Conservation (phyloP, 2,113 vertebrate genomes). For the Trematocara macrostoma region DNA sequence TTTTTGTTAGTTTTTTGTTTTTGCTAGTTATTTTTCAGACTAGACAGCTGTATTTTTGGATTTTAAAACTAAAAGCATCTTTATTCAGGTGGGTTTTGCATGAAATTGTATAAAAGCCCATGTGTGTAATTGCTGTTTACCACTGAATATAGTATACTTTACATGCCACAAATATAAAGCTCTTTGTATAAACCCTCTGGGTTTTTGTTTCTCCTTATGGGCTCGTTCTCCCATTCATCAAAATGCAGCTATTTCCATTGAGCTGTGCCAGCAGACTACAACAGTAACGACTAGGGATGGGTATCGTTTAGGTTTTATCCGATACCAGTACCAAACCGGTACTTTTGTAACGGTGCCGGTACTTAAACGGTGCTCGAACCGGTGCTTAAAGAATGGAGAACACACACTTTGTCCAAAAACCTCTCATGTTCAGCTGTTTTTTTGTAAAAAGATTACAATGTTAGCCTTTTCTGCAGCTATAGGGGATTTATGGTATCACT, state of each 20-base stretch:
- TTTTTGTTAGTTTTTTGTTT: not conserved
- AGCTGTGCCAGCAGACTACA: not conserved
- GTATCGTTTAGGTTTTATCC: too few relatives aligned
- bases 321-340: too few relatives aligned
- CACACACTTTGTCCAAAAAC: too few relatives aligned
- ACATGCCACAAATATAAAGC: not conserved
- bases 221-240: not conserved
- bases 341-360: too few relatives aligned
- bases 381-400: too few relatives aligned
- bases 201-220: not conserved
- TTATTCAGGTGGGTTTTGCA: fast-evolving
- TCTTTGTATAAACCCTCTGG: not conserved
- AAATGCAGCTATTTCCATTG: not conserved
- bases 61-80: not conserved
- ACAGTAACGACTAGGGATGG: not conserved
- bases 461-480: too few relatives aligned
- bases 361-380: too few relatives aligned
- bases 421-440: too few relatives aligned
- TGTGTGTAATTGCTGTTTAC: not conserved
- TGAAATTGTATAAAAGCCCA: not conserved
- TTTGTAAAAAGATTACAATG: too few relatives aligned
- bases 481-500: too few relatives aligned
- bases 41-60: not conserved
- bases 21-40: not conserved
- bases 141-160: not conserved